A percentile compares a stretch with the other conserved stretches of the same genome.
phyloP scores from a whole-genome alignment of 1,140 invertebrate genomes.

The Brachionus calyciflorus region DNA sequence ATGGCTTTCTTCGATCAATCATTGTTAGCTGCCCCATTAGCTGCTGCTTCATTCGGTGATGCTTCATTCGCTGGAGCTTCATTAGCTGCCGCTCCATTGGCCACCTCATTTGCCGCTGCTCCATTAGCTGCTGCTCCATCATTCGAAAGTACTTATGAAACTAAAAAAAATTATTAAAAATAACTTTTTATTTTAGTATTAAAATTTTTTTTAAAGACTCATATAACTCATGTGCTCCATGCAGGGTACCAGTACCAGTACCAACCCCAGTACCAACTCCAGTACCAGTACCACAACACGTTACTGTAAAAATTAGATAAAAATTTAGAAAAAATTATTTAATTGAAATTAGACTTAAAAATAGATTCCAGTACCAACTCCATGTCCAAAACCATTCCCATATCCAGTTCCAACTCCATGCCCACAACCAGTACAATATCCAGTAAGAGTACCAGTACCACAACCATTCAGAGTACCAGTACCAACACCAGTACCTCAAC shows the following conservation, averaged over 20 bases:
- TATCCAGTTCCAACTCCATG: conserved; percentile 3
- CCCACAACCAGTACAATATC: not conserved
- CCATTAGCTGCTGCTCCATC: not conserved
- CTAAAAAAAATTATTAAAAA: not conserved
- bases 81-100: too few species aligned
- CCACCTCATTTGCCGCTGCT: not conserved
- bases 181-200: too few species aligned
- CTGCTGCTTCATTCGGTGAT: too few species aligned
- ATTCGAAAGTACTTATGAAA: not conserved
- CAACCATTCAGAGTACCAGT: conserved; percentile 13
- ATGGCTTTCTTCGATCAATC: conserved; percentile 7
- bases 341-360: too few species aligned
- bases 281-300: conserved; percentile 1
- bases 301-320: not conserved
- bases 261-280: not conserved
- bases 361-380: too few species aligned
- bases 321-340: not conserved
- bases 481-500: conserved; percentile 10
- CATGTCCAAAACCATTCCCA: conserved; percentile 11
- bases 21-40: too few species aligned
- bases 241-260: not conserved
- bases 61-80: too few species aligned
- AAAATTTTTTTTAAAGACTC: too few species aligned
- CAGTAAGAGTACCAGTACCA: too few species aligned
- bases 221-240: not conserved